Evolutionary conservation across 2,888 invertebrate species (phyloP), one percentile per base, ranked within the genome.

Genomic region (Pachydiplax longipennis): DNA sequence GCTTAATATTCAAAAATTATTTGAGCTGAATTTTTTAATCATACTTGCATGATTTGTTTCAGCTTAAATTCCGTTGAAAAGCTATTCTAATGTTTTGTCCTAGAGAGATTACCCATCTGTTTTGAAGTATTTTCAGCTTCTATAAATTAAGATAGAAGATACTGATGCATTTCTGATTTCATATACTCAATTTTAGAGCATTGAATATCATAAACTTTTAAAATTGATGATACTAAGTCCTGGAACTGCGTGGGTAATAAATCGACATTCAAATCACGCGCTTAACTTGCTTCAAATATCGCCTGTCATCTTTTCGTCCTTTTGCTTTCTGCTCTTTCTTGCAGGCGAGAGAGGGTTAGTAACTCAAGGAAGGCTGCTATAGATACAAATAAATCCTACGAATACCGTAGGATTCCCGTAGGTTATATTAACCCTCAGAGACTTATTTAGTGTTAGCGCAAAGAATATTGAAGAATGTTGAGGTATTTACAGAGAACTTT

Each of bases 271-370:
- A 35, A 61, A 61, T 37, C 3, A 37, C 87, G 87, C 87, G 87
- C 87, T 65, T 2, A 22, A 40, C 31, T 61, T 40, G 61, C 10
- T 6, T 73, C 73, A 13, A 25, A 31, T 87, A 53, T 87, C 87
- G 87, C 37, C 10, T 8, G 12, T 87, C 87, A 22, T 58, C 35
- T 87, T 35, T 87, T 87, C 13, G 18, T 61, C 61, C 87, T 31
- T 31, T 53, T 58, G 61, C 37, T 87, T 58, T 87, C 87, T 87
- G 87, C 87, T 87, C 58, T 87, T 87, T 61, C 87, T 37, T 37
- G 61, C 61, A 87, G 53, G 40, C n/a, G 44, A 61, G 58, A 87
- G 87, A 61, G 58, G 61, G 58, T 65, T 22, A 61, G 87, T 37
- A 61, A 61, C 58, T 87, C 61, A 58, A 61, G 61, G 87, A 87